phyloP scores from a whole-genome alignment of 2,113 vertebrate genomes.

The Gorilla gorilla region DNA sequence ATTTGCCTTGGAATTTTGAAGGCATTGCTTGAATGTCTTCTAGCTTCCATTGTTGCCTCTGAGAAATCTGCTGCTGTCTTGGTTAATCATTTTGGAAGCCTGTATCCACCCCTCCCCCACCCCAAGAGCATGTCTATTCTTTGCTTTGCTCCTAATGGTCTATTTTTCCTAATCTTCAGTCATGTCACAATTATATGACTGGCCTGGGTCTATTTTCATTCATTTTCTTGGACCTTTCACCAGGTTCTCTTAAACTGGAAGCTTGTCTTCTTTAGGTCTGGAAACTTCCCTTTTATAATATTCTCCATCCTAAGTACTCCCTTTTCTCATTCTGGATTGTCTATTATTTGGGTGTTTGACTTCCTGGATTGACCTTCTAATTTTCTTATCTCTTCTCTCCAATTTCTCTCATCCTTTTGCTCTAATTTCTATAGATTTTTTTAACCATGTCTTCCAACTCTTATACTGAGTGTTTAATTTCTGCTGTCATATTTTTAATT shows the following conservation, averaged over 20 bases:
- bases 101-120: background rate
- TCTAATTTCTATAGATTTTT: constrained; percentile 17
- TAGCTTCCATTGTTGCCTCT: background rate
- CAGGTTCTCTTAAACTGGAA: background rate
- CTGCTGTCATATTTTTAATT: constrained; percentile 7
- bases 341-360: background rate
- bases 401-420: background rate
- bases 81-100: background rate
- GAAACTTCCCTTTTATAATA: background rate
- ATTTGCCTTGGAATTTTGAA: background rate
- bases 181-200: background rate
- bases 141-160: background rate
- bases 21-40: background rate
- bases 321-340: background rate
- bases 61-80: background rate
- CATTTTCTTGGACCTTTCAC: background rate
- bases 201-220: background rate
- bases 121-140: background rate
- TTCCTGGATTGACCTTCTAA: background rate
- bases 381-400: background rate
- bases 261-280: background rate
- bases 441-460: background rate
- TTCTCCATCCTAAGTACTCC: background rate
- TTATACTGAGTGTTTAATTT: constrained; percentile 11
- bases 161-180: background rate